Evolutionary conservation across 1,140 invertebrate genomes (phyloP).

Genomic region (Callitettix versicolor): DNA sequence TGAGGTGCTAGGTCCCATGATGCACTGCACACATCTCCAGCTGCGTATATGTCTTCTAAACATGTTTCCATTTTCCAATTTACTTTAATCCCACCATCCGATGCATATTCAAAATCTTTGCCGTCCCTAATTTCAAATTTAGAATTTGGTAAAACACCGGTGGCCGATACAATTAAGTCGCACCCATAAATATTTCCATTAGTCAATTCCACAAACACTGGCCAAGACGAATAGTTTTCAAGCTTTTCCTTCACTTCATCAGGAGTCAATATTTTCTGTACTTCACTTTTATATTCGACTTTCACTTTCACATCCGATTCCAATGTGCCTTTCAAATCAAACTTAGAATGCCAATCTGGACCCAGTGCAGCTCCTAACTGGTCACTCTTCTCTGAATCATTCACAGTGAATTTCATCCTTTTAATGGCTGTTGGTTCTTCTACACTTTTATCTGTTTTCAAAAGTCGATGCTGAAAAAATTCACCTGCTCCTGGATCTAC

Average conservation of each 20-base stretch:
- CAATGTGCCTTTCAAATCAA: conserved; percentile 47
- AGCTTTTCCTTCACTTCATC: conserved; percentile 28
- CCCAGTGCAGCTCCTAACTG: conserved; percentile 74
- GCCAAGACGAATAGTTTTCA: conserved; percentile 42
- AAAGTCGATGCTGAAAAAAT: conserved; percentile 62
- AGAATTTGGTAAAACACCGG: conserved; percentile 72
- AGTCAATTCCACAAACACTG: conserved; percentile 59
- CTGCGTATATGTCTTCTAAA: conserved; percentile 73
- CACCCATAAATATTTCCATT: conserved; percentile 68
- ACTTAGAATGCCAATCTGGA: conserved; percentile 81
- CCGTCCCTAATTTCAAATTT: conserved; percentile 42
- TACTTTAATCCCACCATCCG: conserved; percentile 69
- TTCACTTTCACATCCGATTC: conserved; percentile 31
- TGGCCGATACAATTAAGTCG: conserved; percentile 92
- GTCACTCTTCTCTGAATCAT: conserved; percentile 35
- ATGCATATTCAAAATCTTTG: conserved; percentile 40
- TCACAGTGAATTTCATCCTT: conserved; percentile 54
- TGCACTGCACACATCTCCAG: conserved; percentile 84
- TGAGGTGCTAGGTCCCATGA: conserved; percentile 65
- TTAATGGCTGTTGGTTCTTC: conserved; percentile 34
- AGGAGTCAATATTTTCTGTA: conserved; percentile 35
- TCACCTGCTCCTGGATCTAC: conserved; percentile 91
- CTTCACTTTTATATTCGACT: conserved; percentile 61
- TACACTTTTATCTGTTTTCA: conserved; percentile 25
- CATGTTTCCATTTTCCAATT: conserved; percentile 80